Evolutionary conservation across 2,888 invertebrate species (phyloP).

Genomic region (Lutraria lutraria): DNA sequence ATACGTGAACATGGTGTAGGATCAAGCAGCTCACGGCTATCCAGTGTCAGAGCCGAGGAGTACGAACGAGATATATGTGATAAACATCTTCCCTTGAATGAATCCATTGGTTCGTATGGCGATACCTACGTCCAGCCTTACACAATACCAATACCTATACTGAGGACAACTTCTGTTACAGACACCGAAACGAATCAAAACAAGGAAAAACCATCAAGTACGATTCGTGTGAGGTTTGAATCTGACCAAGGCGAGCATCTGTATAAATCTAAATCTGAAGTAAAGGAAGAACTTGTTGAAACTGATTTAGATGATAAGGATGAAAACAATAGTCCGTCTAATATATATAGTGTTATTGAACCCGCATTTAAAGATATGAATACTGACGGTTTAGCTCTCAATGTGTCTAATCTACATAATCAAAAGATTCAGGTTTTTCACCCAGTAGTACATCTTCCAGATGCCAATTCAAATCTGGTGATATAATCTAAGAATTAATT

Average conservation of each 20-base stretch:
- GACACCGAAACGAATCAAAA: background rate
- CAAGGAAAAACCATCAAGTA: background rate
- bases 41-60: background rate
- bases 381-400: background rate
- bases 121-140: constrained; percentile 7
- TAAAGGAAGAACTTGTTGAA: too few species aligned
- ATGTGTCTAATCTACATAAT: background rate
- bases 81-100: background rate
- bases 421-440: constrained; percentile 6
- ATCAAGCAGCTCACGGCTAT: background rate
- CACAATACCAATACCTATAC: constrained; percentile 11
- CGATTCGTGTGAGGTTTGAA: background rate
- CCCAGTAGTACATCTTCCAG: background rate
- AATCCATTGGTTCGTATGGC: background rate
- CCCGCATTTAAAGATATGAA: background rate
- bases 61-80: background rate
- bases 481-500: too few species aligned
- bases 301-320: background rate
- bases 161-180: background rate
- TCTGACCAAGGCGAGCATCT: background rate
- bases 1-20: constrained; percentile 7
- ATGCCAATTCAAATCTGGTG: background rate
- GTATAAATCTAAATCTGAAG: background rate
- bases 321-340: background rate
- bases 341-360: background rate